Conservation (phyloP, 2,113 vertebrate genomes). For the Platysternon megacephalum region DNA sequence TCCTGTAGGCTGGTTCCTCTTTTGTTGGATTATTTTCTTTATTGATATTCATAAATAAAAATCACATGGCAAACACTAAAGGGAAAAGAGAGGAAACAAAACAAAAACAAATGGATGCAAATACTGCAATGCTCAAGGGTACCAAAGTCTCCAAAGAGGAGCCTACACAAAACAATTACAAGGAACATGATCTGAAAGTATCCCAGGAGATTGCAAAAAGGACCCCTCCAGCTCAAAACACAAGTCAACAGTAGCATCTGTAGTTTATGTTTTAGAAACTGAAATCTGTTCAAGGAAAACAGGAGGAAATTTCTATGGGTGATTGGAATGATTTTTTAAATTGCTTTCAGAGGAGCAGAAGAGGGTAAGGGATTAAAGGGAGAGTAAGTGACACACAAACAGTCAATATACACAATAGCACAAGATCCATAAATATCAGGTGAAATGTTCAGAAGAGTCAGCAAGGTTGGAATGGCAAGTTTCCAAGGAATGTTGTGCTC, state of each 20-base stretch:
- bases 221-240: background rate
- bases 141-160: background rate
- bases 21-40: background rate
- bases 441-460: background rate
- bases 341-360: background rate
- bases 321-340: background rate
- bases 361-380: background rate
- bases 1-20: background rate
- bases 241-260: background rate
- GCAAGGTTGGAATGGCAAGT: rapidly evolving
- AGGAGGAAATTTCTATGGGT: background rate
- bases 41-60: background rate
- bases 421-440: background rate
- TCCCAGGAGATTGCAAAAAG: background rate
- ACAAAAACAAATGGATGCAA: rapidly evolving
- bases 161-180: background rate
- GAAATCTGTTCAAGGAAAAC: slow-evolving; percentile 12
- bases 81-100: background rate
- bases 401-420: background rate
- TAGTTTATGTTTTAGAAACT: background rate
- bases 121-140: background rate
- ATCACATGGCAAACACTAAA: rapidly evolving
- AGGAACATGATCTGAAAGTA: rapidly evolving
- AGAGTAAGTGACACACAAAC: rapidly evolving
- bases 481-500: rapidly evolving